A percentile compares a stretch with the other conserved stretches of the same genome.
Conservation (phyloP, 2,888 invertebrate species). For the Scotopteryx bipunctaria region DNA sequence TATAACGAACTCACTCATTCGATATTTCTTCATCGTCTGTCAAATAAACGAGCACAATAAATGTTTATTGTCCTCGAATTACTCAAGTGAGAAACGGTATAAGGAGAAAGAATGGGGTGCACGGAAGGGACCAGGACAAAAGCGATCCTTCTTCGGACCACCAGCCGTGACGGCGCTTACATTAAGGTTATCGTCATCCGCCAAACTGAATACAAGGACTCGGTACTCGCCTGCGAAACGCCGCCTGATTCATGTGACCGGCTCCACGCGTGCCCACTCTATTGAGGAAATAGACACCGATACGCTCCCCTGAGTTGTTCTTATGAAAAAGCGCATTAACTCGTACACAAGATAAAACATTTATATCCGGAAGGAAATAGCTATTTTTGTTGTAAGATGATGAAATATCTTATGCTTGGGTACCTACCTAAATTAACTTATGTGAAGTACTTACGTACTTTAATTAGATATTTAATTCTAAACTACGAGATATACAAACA, state of each 20-base stretch:
- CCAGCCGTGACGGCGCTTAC: constrained; percentile 82
- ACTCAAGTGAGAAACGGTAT: constrained; percentile 81
- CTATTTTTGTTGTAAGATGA: constrained; percentile 11
- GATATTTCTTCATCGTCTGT: constrained; percentile 78
- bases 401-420: constrained; percentile 11
- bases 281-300: constrained; percentile 58
- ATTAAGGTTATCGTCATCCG: constrained; percentile 82
- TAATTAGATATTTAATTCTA: too few species aligned
- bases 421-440: not conserved
- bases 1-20: constrained; percentile 72
- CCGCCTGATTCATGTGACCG: constrained; percentile 75
- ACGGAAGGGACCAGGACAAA: constrained; percentile 79
- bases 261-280: constrained; percentile 67
- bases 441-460: too few species aligned
- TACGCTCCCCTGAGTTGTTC: constrained; percentile 46
- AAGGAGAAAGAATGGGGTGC: constrained; percentile 78
- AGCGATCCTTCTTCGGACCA: constrained; percentile 80
- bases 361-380: constrained; percentile 30
- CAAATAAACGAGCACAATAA: constrained; percentile 80
- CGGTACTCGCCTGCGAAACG: constrained; percentile 66
- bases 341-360: constrained; percentile 33
- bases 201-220: constrained; percentile 80
- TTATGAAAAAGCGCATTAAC: constrained; percentile 43
- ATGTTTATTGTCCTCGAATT: constrained; percentile 82
- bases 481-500: too few species aligned